Evolutionary conservation across 2,888 invertebrate genomes (phyloP).

Genomic region (Cylloceria caligata): DNA sequence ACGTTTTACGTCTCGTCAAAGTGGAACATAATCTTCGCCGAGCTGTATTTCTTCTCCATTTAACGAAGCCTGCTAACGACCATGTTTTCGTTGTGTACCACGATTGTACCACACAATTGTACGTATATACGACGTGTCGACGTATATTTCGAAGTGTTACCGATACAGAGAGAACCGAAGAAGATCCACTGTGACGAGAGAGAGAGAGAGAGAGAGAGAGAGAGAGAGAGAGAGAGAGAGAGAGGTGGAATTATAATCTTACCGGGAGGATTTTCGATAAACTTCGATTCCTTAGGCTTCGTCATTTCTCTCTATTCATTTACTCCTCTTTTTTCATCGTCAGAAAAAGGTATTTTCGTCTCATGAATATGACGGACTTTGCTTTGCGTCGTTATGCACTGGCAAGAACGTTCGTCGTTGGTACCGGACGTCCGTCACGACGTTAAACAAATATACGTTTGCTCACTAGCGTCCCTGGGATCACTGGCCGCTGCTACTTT

Average conservation of each 20-base stretch:
- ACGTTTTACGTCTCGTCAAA: conserved; percentile 12
- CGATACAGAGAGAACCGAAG: neutral
- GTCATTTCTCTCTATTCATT: conserved; percentile 1
- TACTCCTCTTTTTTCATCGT: neutral
- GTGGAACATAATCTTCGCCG: conserved; percentile 26
- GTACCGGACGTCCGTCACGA: conserved; percentile 35
- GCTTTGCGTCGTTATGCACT: conserved; percentile 57
- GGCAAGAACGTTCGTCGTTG: conserved; percentile 32
- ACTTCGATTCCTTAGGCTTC: conserved; percentile 44
- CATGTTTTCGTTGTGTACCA: neutral
- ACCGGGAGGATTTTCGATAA: neutral
- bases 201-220: neutral
- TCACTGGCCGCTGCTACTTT: conserved; percentile 1
- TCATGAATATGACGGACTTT: conserved; percentile 70
- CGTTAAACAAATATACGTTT: conserved; percentile 67
- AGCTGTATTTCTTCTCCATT: conserved; percentile 50
- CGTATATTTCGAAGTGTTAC: neutral
- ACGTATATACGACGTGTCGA: neutral
- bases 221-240: neutral
- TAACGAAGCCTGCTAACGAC: conserved; percentile 53
- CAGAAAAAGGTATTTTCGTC: conserved; percentile 63
- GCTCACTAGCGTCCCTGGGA: conserved; percentile 3
- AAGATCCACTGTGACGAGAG: neutral
- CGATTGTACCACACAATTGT: neutral
- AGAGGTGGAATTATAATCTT: too few species aligned